phyloP scores from a whole-genome alignment of 1,140 invertebrate genomes.

The Delia radicum region DNA sequence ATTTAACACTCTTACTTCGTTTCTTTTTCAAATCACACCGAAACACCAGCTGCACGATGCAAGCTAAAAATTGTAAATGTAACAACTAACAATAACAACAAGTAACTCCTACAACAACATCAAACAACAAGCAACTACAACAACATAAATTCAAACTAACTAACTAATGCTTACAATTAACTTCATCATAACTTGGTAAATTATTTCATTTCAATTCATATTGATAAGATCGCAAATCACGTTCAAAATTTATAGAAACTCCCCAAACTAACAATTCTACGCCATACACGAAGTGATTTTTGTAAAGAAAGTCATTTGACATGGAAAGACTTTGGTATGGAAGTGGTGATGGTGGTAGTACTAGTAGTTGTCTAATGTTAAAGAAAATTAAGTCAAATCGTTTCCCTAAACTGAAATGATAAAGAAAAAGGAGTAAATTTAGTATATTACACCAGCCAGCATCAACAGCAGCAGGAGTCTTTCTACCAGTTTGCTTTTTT shows the following conservation, averaged over 20 bases:
- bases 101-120: not conserved
- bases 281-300: not conserved
- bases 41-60: constrained; percentile 34
- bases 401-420: constrained; percentile 50
- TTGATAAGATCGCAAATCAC: constrained; percentile 56
- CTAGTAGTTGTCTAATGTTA: constrained; percentile 32
- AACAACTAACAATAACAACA: not conserved
- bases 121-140: not conserved
- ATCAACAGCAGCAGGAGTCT: not conserved
- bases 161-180: constrained; percentile 56
- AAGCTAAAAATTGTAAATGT: not conserved
- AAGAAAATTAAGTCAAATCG: constrained; percentile 56
- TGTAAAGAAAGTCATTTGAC: constrained; percentile 4
- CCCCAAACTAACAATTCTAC: not conserved
- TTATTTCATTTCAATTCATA: constrained; percentile 54
- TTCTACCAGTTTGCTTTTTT: not conserved
- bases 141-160: constrained; percentile 30
- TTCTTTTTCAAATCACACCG: constrained; percentile 6
- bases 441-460: not conserved
- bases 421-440: constrained; percentile 10
- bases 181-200: constrained; percentile 56
- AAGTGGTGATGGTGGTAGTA: too few relatives aligned
- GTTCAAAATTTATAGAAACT: constrained; percentile 13
- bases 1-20: not conserved
- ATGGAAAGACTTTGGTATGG: constrained; percentile 30